phyloP scores from a whole-genome alignment of 1,140 invertebrate species.

The Zaprionus inermis region DNA sequence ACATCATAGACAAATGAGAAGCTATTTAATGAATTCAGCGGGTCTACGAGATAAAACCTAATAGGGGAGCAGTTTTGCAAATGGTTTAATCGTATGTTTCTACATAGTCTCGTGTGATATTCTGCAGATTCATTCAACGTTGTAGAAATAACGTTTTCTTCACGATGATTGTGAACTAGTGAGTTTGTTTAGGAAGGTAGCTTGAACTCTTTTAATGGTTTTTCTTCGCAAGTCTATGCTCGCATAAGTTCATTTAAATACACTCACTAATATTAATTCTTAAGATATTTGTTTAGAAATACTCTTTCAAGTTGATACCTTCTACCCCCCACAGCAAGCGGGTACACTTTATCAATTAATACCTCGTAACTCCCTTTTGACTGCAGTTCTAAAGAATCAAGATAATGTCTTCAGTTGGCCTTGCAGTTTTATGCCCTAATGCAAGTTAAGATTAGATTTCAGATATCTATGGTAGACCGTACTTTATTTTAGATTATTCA shows the following conservation, averaged over 20 bases:
- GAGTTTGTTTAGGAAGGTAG: too few species aligned
- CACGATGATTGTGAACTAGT: constrained; percentile 7
- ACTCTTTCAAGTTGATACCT: too few species aligned
- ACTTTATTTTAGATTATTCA: constrained; percentile 44
- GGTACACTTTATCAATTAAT: background rate
- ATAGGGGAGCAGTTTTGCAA: background rate
- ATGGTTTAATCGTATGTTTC: background rate
- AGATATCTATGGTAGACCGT: constrained; percentile 8
- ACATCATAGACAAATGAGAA: background rate
- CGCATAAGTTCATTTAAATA: too few species aligned
- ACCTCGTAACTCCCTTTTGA: background rate
- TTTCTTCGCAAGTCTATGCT: too few species aligned
- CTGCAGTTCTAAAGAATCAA: background rate
- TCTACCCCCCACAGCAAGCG: too few species aligned
- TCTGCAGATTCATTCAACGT: constrained; percentile 11
- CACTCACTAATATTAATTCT: too few species aligned
- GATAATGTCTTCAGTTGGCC: background rate
- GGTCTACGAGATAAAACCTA: background rate
- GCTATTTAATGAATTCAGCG: background rate
- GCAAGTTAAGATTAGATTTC: background rate
- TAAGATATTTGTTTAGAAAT: too few species aligned
- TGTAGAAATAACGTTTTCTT: background rate
- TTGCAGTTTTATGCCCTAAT: background rate
- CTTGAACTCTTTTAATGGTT: too few species aligned
- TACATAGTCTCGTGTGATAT: background rate